phyloP scores from a whole-genome alignment of 2,113 vertebrate genomes.

The Leucopsar rothschildi region DNA sequence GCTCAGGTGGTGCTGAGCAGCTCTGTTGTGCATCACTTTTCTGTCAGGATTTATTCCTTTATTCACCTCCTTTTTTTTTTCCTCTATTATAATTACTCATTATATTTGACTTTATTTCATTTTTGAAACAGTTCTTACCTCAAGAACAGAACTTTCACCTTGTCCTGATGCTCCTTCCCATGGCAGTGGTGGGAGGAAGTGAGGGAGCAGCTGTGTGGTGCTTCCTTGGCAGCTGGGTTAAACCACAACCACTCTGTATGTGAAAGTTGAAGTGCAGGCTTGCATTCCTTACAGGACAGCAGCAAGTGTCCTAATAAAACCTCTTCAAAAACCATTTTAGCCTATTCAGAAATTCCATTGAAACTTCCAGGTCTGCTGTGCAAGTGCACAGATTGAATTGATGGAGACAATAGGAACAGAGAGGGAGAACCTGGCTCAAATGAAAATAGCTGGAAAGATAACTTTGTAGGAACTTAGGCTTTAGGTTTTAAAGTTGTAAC shows the following conservation, averaged over 20 bases:
- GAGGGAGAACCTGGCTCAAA: not conserved
- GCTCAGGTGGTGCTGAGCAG: not conserved
- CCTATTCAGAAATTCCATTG: rapidly evolving
- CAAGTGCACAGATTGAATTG: not conserved
- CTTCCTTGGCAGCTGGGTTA: not conserved
- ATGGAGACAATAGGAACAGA: not conserved
- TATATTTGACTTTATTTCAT: not conserved
- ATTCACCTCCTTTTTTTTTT: not conserved
- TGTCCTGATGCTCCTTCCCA: not conserved
- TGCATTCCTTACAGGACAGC: not conserved
- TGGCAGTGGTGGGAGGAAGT: no score
- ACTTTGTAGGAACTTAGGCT: not conserved
- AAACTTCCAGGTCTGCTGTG: not conserved
- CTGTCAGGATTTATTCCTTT: not conserved
- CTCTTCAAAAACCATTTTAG: not conserved
- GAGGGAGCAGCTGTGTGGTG: not conserved
- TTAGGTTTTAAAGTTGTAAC: not conserved
- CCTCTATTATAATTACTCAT: not conserved
- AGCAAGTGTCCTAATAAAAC: not conserved
- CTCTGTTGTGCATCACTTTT: not conserved
- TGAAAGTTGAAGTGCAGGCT: not conserved
- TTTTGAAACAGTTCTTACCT: not conserved
- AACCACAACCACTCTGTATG: not conserved
- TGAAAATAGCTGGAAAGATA: not conserved
- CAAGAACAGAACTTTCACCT: not conserved